Evolutionary conservation across 2,888 invertebrate genomes (phyloP).

Genomic region (Ichneumon xanthorius): DNA sequence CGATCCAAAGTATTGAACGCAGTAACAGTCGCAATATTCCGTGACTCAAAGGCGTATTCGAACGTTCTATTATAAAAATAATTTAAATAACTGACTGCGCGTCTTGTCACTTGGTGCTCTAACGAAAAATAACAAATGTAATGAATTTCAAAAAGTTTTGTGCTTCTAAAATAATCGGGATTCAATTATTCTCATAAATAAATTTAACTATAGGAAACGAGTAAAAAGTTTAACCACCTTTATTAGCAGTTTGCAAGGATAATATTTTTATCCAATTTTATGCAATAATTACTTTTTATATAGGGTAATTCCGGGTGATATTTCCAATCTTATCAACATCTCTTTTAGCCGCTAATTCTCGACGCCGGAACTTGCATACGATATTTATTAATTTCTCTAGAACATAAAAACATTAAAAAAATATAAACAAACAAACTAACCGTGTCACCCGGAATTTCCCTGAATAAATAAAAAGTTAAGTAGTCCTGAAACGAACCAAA

Average conservation of each 20-base stretch:
- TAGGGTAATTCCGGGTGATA: background rate
- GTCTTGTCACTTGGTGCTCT: background rate
- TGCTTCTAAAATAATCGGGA: background rate
- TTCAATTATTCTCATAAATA: background rate
- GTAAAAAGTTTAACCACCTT: background rate
- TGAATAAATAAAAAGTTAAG: background rate
- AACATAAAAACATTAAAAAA: no score
- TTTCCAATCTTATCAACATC: background rate
- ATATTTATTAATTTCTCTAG: no score
- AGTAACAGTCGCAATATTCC: slow-evolving; percentile 25
- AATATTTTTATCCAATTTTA: background rate
- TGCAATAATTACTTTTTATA: background rate
- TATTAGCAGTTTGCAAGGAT: background rate
- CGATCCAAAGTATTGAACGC: background rate
- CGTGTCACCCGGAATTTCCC: background rate
- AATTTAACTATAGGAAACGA: background rate
- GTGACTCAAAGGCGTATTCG: slow-evolving; percentile 21
- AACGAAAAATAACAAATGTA: background rate
- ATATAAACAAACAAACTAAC: no score
- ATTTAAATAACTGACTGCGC: background rate
- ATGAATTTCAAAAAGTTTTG: background rate
- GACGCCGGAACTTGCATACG: no score
- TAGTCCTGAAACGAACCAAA: background rate
- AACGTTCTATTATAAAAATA: background rate
- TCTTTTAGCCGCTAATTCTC: no score